phyloP scores from a whole-genome alignment of 2,113 vertebrate genomes.

The Dromas ardeola region DNA sequence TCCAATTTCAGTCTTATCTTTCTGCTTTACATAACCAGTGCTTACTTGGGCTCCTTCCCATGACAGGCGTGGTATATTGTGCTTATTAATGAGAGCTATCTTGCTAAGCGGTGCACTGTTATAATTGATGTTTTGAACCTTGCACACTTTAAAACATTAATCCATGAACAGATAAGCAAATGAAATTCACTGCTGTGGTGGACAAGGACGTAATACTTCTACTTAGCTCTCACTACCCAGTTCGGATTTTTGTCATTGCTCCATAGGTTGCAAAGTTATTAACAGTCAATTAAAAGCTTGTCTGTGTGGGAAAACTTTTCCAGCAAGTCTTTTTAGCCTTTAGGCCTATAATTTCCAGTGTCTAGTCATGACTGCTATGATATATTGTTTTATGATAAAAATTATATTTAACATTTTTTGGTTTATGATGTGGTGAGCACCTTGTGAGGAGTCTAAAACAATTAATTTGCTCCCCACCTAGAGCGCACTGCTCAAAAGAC shows the following conservation, averaged over 20 bases:
- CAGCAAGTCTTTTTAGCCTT: neutral
- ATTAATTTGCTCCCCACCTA: neutral
- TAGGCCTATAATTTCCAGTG: neutral
- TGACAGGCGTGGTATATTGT: neutral
- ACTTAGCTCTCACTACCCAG: neutral
- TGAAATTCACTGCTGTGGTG: neutral
- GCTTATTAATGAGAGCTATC: neutral
- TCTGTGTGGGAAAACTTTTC: neutral
- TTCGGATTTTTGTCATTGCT: neutral
- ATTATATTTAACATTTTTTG: neutral
- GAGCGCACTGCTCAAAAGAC: accelerated
- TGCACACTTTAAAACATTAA: neutral
- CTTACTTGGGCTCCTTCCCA: neutral
- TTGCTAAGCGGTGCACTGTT: neutral
- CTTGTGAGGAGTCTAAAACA: neutral
- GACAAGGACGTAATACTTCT: neutral
- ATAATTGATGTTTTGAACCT: neutral
- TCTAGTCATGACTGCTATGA: neutral
- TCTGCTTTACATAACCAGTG: neutral
- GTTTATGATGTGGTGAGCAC: accelerated
- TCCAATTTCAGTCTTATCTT: neutral
- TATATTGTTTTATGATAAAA: neutral
- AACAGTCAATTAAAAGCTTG: neutral
- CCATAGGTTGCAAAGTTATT: neutral
- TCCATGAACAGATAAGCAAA: neutral